Conservation (phyloP, 2,888 invertebrate species). For the Nematopogon swammerdamellus region DNA sequence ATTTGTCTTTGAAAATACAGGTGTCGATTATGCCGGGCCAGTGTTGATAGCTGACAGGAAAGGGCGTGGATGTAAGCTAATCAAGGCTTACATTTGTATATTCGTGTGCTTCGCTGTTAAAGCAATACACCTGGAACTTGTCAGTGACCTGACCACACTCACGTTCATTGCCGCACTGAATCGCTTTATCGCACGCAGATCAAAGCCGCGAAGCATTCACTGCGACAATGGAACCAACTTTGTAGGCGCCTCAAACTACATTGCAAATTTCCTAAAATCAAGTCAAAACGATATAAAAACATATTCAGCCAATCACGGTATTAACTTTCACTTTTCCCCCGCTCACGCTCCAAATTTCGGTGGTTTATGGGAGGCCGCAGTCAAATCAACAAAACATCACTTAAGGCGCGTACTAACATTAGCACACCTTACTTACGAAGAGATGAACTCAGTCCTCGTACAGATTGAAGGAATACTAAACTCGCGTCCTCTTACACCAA, state of each 20-base stretch:
- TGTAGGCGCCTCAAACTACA: conserved; percentile 9
- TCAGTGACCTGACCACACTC: conserved; percentile 12
- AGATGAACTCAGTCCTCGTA: conserved; percentile 8
- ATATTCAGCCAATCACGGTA: conserved; percentile 3
- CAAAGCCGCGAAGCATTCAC: conserved; percentile 8
- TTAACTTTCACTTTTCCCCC: conserved; percentile 3
- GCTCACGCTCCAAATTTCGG: conserved; percentile 7
- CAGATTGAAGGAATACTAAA: conserved; percentile 8
- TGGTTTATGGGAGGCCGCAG: conserved; percentile 8
- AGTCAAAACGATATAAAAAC: background rate
- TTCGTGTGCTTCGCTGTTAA: conserved; percentile 13
- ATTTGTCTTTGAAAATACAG: conserved; percentile 11
- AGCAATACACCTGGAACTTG: conserved; percentile 12
- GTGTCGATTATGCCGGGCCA: conserved; percentile 13
- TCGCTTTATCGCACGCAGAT: conserved; percentile 9
- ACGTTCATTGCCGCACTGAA: conserved; percentile 11
- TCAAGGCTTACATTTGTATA: conserved; percentile 12
- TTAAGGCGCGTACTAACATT: conserved; percentile 6
- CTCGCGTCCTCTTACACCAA: conserved; percentile 5
- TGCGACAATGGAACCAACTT: conserved; percentile 14
- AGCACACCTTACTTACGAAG: conserved; percentile 9
- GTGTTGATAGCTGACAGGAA: conserved; percentile 11
- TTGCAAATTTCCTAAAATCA: conserved; percentile 3
- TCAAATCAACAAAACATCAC: conserved; percentile 8
- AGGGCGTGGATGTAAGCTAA: conserved; percentile 11